Conservation (phyloP, 1,140 invertebrate genomes). For the Eufriesea mexicana region DNA sequence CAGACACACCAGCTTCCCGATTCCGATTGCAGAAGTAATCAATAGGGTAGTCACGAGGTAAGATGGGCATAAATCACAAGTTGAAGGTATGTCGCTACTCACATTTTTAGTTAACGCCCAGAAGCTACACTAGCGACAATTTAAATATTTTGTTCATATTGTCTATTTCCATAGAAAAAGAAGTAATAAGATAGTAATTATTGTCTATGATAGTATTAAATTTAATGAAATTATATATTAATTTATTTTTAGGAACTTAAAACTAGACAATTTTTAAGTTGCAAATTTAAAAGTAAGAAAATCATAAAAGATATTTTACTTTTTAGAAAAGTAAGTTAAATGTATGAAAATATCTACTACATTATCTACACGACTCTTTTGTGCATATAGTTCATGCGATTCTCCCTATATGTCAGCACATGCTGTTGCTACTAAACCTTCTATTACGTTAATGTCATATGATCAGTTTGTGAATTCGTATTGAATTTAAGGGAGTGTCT, state of each 20-base stretch:
- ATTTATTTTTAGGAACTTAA: neutral
- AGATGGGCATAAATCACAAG: slow-evolving; percentile 45
- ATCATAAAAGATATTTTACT: neutral
- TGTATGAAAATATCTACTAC: neutral
- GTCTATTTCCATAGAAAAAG: neutral
- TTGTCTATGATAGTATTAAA: no score
- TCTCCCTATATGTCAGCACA: neutral
- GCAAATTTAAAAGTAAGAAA: neutral
- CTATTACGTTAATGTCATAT: slow-evolving; percentile 52
- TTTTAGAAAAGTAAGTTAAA: neutral
- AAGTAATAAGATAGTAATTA: neutral
- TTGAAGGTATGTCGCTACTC: slow-evolving; percentile 17
- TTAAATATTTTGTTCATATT: neutral
- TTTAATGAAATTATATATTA: neutral
- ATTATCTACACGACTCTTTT: neutral
- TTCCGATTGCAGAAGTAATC: slow-evolving; percentile 43
- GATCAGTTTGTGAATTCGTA: slow-evolving; percentile 59
- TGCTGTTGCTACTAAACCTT: neutral
- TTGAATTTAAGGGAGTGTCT: slow-evolving; percentile 54
- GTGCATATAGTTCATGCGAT: neutral
- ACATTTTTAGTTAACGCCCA: slow-evolving; percentile 39
- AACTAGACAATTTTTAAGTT: neutral
- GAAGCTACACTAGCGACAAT: slow-evolving; percentile 36
- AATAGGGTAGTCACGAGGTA: slow-evolving; percentile 58
- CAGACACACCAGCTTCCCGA: slow-evolving; percentile 7